Conservation (phyloP, 2,113 vertebrate species). For the Nannospalax galili region DNA sequence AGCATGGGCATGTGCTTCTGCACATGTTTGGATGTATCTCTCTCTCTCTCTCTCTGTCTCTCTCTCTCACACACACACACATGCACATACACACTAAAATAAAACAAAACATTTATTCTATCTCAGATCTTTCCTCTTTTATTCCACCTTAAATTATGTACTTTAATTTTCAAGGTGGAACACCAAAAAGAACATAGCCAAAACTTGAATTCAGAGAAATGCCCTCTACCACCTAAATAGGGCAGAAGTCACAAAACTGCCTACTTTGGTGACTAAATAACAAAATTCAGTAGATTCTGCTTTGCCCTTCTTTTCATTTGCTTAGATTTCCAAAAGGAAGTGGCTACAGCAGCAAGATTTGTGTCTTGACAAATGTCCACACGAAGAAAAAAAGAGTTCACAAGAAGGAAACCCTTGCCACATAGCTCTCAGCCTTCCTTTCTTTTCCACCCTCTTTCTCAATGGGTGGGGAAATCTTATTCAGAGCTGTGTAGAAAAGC, state of each 20-base stretch:
- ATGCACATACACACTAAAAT: neutral
- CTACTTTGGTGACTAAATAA: neutral
- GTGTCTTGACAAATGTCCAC: neutral
- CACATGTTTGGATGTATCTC: no score
- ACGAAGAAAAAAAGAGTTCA: neutral
- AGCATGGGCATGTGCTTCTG: no score
- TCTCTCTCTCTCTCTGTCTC: no score
- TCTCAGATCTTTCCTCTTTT: neutral
- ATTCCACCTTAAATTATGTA: neutral
- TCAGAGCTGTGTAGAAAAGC: neutral
- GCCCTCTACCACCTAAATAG: neutral
- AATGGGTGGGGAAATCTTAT: neutral
- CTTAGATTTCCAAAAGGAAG: neutral
- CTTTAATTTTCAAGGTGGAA: neutral
- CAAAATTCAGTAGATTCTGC: neutral
- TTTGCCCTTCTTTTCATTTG: neutral
- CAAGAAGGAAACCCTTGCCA: neutral
- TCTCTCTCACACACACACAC: no score
- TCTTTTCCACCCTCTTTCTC: neutral
- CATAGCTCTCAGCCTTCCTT: neutral
- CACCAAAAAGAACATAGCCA: neutral
- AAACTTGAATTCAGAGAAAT: neutral
- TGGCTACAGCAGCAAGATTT: neutral
- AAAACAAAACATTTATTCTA: neutral
- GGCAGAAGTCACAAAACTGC: neutral